A percentile compares a stretch with the other conserved stretches of the same genome.
These are phyloP conservation scores for Pandion haliaetus DNA, from an alignment of 2,113 vertebrate species.

Conservation along the genomic window DNA sequence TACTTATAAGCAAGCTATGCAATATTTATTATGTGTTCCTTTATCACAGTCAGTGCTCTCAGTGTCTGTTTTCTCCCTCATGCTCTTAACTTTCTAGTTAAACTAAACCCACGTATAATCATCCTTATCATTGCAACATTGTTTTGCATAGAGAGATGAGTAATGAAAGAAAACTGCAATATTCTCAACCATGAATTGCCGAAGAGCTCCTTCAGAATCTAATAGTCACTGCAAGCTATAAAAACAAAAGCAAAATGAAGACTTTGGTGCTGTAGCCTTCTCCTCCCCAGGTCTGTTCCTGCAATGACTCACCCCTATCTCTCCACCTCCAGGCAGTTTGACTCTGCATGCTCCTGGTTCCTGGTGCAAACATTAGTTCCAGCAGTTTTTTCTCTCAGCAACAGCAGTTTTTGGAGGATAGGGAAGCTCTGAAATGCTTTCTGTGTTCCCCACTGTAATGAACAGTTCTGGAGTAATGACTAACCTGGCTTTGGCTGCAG, in stretches of 20 bases:
- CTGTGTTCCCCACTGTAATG: neutral
- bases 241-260: constrained; percentile 11
- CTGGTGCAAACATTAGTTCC: neutral
- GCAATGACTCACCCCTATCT: neutral
- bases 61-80: neutral
- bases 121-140: neutral
- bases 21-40: neutral
- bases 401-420: neutral
- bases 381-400: neutral
- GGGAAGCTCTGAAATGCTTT: neutral
- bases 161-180: neutral
- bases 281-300: neutral
- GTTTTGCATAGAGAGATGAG: constrained; percentile 4
- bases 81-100: neutral
- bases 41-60: neutral
- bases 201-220: constrained; percentile 13
- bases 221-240: neutral
- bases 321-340: neutral
- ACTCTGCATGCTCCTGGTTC: neutral
- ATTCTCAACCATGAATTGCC: neutral
- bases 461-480: neutral
- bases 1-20: neutral
- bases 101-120: constrained; percentile 6
- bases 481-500: neutral
- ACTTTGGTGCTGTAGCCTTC: neutral